A percentile compares a stretch with the other conserved stretches of the same genome.
These are phyloP conservation scores for Pseudorasbora parva DNA, from an alignment of 2,113 vertebrate genomes.

Conservation along the genomic window DNA sequence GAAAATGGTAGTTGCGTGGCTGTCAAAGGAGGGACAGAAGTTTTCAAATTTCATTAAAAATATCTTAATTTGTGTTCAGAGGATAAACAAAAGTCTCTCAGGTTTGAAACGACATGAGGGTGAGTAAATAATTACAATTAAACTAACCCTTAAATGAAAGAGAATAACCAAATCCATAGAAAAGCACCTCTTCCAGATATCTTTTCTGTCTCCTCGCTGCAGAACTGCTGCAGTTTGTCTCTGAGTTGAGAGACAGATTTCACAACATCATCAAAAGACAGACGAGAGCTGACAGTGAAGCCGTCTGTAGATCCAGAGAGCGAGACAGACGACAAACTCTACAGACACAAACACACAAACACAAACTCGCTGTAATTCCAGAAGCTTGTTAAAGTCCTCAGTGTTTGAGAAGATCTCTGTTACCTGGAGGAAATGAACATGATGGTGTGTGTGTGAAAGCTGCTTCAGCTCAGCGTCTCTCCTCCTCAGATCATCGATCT, in stretches of 20 bases:
- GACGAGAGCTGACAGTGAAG: not conserved
- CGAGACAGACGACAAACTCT: not conserved
- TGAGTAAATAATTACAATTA: too few relatives aligned
- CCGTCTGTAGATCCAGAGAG: not conserved
- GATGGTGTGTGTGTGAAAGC: constrained; percentile 30
- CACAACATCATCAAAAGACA: not conserved
- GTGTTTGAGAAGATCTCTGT: not conserved
- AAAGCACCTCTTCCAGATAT: not conserved
- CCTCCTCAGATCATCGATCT: not conserved
- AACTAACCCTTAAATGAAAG: too few relatives aligned
- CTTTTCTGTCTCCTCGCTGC: not conserved
- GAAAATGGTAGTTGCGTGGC: too few relatives aligned
- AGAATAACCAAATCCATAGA: too few relatives aligned
- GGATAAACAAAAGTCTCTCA: too few relatives aligned
- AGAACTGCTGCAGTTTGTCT: constrained; percentile 3
- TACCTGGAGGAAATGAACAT: constrained; percentile 43
- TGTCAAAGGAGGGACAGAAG: too few relatives aligned
- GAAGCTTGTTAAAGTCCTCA: not conserved
- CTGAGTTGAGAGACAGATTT: not conserved
- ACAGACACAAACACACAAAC: not conserved
- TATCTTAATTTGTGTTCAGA: too few relatives aligned
- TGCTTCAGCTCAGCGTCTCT: constrained; percentile 42
- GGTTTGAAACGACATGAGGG: too few relatives aligned
- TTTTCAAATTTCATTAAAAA: too few relatives aligned
- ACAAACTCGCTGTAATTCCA: not conserved